Base-by-base conservation (phyloP, 2,113 vertebrate genomes). In the Ondatra zibethicus region DNA sequence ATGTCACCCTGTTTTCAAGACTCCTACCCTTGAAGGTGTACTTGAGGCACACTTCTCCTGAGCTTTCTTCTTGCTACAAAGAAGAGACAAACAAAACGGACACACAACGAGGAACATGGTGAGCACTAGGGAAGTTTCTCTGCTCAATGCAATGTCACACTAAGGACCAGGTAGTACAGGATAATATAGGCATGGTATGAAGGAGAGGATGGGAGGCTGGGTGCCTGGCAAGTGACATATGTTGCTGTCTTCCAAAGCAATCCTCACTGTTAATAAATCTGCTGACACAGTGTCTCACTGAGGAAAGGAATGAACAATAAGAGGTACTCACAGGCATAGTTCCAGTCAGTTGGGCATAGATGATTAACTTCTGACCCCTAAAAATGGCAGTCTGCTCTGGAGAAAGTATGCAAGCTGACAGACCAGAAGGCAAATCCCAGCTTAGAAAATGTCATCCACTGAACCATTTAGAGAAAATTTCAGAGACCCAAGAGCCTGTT, bases 341-440 rank as follows among this genome's bases (percentile, higher is more conserved):
- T 47, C 98, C 98, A 27, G 84, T 94, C 76, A 98, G 42, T 1
- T 97, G 98, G 42, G 97, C 97, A 75, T 98, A 98, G 65, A 98
- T 0, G 55, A 98, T 98, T 55, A 97, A 90, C 52, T 97, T 96
- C 82, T 98, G 98, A 72, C 98, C 97, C 42, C 78, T 76, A 73
- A 98, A 98, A 89, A 98, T 93, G 75, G 88, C 86, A 8, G 66
- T 92, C 21, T 97, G 96, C 12, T 95, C 92, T 50, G 92, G 96
- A 7, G 98, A 98, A 81, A 98, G 89, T 33, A 96, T 85, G 6
- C 70, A 29, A 7, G 93, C 93, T 58, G 95, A 95, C 2, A 98
- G 50, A 13, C 78, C 96, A 13, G 89, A 4, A n/a, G 98, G 98
- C 92, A 98, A 96, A 55, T 93, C 29, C 98, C 98, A 98, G 55